phyloP scores from a whole-genome alignment of 2,888 invertebrate genomes.

The Argynnis bischoffii region DNA sequence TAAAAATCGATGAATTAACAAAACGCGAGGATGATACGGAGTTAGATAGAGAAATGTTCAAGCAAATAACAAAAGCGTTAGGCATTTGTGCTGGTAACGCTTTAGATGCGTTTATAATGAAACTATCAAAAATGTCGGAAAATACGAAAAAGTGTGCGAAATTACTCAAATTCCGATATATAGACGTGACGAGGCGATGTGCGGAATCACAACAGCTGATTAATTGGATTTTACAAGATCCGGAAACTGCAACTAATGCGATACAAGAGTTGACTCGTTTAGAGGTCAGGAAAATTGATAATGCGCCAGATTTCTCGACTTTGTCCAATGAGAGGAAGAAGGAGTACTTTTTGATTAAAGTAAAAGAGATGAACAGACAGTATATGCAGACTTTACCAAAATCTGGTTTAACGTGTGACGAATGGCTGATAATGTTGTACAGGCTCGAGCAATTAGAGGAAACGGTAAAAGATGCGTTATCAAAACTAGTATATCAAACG shows the following conservation, averaged over 20 bases:
- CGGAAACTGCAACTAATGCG: slow-evolving; percentile 62
- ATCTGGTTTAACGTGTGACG: slow-evolving; percentile 62
- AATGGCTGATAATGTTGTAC: slow-evolving; percentile 71
- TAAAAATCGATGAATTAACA: slow-evolving; percentile 61
- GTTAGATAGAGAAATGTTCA: slow-evolving; percentile 58
- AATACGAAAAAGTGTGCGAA: slow-evolving; percentile 64
- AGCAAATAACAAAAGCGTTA: slow-evolving; percentile 60
- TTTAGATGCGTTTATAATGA: slow-evolving; percentile 68
- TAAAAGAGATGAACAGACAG: slow-evolving; percentile 62
- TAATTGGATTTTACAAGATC: slow-evolving; percentile 64
- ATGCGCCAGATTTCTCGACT: slow-evolving; percentile 53
- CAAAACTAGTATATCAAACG: slow-evolving; percentile 50
- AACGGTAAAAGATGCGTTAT: slow-evolving; percentile 60
- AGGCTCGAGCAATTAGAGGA: slow-evolving; percentile 65
- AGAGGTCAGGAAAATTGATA: slow-evolving; percentile 54
- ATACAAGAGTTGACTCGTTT: slow-evolving; percentile 68
- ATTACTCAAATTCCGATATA: slow-evolving; percentile 67
- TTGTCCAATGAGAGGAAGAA: slow-evolving; percentile 58
- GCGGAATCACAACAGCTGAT: slow-evolving; percentile 63
- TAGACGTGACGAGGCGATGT: slow-evolving; percentile 64
- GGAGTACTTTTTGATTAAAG: slow-evolving; percentile 62
- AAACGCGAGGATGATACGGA: slow-evolving; percentile 54
- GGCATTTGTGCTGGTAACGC: slow-evolving; percentile 64
- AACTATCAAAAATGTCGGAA: slow-evolving; percentile 60
- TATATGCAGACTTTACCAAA: slow-evolving; percentile 71